A percentile compares a stretch with the other conserved stretches of the same genome.
Conservation (phyloP, 1,140 invertebrate genomes). For the Ceratosolen fusciceps region DNA sequence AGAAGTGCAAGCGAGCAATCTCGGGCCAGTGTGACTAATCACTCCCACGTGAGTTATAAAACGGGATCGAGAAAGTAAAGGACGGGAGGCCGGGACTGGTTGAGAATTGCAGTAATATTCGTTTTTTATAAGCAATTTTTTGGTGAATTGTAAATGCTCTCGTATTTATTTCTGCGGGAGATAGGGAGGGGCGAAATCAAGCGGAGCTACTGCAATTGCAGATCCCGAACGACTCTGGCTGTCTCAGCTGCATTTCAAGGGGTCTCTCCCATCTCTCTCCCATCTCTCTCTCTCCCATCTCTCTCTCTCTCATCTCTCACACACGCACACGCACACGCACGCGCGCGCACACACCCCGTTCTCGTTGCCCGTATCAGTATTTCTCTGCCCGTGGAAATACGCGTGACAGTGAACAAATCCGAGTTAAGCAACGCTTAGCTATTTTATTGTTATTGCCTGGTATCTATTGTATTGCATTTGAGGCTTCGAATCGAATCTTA, state of each 20-base stretch:
- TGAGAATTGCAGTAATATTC: background rate
- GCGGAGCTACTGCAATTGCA: background rate
- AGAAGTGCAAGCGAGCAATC: background rate
- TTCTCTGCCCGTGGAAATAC: background rate
- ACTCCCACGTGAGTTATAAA: background rate
- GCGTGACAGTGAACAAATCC: background rate
- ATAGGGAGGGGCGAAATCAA: background rate
- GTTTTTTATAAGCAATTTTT: background rate
- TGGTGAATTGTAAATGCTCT: too few species aligned
- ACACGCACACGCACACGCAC: too few species aligned
- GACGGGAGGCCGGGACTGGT: background rate
- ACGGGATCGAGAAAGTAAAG: background rate
- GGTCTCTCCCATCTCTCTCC: too few species aligned
- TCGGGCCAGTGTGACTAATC: background rate
- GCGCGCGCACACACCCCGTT: too few species aligned
- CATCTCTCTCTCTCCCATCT: too few species aligned
- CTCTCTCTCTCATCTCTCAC: too few species aligned
- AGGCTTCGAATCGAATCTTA: background rate
- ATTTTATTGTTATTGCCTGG: slow-evolving; percentile 14
- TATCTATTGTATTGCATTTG: slow-evolving; percentile 1
- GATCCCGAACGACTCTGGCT: background rate
- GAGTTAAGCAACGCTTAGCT: slow-evolving; percentile 6
- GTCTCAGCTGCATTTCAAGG: background rate
- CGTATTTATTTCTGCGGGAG: background rate
- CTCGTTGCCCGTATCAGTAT: too few species aligned